Evolutionary conservation across 2,113 vertebrate species (phyloP), one percentile per base, ranked within the genome.

Genomic region (Chloroceryle aenea): DNA sequence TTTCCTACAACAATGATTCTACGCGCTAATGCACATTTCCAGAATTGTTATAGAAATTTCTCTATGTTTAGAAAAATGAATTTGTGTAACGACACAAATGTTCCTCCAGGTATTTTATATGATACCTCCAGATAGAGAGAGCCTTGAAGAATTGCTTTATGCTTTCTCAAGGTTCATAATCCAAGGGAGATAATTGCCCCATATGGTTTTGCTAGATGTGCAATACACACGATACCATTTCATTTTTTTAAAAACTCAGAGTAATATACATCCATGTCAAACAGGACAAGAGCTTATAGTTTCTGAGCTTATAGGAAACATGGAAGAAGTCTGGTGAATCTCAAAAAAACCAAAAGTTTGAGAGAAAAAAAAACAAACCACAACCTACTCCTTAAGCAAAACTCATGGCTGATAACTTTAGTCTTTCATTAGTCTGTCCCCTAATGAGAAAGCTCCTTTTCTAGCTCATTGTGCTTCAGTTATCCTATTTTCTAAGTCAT

Each of bases 1-100:
- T 98, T 98, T 98, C 97, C 96, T 98, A 90, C 95, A 95, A 92
- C 93, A 97, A 80, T 85, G 92, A 96, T 95, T 98, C 93, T 96
- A 74, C 5, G 43, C 91, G 95, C 90, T 97, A 96, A 96, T 91
- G 97, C 85, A 97, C 81, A 93, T 95, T 97, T 98, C 97, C 89
- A 97, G 96, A 98, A 97, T 89, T 88, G 92, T 56, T 85, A 93
- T 76, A 97, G 95, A 97, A 97, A 96, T 90, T 96, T 84, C 87
- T 64, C 95, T 94, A 4, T 92, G 89, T 90, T 97, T 96, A 76
- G 81, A 83, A 96, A 96, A 96, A 95, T 83, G 92, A 96, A 87
- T 72, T 68, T 66, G 72, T 84, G 94, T 95, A 93, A 91, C 1
- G 69, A 89, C 82, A 95, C 78, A 63, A 85, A 90, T 61, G 45